Evolutionary conservation across 2,113 vertebrate genomes (phyloP).

Genomic region (Hassar affinis): DNA sequence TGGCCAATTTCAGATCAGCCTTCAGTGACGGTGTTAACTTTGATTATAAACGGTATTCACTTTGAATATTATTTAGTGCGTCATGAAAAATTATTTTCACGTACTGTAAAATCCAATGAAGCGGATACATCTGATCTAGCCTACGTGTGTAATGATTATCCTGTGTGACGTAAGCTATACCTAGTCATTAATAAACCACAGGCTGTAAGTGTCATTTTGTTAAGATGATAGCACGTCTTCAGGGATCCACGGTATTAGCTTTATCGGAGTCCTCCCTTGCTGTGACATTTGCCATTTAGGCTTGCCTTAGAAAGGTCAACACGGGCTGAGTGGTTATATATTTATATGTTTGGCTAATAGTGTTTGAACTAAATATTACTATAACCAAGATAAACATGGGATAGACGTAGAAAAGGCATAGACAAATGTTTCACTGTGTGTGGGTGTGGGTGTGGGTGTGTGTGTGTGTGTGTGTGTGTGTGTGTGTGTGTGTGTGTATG

Average conservation of each 20-base stretch:
- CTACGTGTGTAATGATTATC: background rate
- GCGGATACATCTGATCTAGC: background rate
- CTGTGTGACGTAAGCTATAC: background rate
- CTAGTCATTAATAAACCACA: background rate
- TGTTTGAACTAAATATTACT: slow-evolving; percentile 65
- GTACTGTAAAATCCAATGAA: background rate
- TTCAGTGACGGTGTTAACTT: background rate
- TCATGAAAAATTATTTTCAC: background rate
- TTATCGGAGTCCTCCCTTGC: slow-evolving; percentile 23
- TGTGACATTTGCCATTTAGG: slow-evolving; percentile 44
- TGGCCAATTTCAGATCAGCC: background rate
- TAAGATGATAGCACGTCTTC: slow-evolving; percentile 2
- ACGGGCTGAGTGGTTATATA: slow-evolving; percentile 55
- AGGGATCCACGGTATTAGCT: slow-evolving; percentile 1
- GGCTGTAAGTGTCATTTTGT: background rate
- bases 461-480: slow-evolving; percentile 24
- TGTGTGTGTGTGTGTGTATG: slow-evolving; percentile 7
- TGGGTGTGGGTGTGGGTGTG: background rate
- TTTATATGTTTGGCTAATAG: slow-evolving; percentile 60
- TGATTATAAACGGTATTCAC: background rate
- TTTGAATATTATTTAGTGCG: background rate
- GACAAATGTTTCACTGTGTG: slow-evolving; percentile 4
- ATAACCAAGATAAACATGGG: slow-evolving; percentile 63
- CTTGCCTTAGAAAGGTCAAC: slow-evolving; percentile 39
- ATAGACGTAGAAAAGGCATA: slow-evolving; percentile 53